Percentiles rank a stretch among this genome's conserved stretches.
Conservation (phyloP, 23 tunicate genomes). For the Botrylloides violaceus region DNA sequence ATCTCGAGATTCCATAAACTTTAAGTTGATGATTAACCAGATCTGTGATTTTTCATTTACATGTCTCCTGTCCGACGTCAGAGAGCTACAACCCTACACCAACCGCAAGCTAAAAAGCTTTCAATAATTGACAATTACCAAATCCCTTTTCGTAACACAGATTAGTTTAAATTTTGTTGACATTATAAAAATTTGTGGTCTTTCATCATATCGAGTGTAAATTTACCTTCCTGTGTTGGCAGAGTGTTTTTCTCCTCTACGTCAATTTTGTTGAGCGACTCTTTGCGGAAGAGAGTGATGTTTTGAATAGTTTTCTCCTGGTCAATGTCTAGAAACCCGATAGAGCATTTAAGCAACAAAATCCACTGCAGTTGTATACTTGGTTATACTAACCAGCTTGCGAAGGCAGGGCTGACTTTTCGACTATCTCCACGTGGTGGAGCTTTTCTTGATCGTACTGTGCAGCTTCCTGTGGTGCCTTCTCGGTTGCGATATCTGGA, state of each 20-base stretch:
- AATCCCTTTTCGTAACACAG: no score
- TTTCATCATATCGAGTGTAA: no score
- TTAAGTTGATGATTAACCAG: no score
- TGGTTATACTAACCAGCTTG: slow-evolving; percentile 44
- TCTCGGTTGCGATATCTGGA: slow-evolving; percentile 60
- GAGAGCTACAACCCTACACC: no score
- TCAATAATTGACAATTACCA: no score
- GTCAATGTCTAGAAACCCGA: slow-evolving; percentile 35
- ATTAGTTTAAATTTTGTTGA: no score
- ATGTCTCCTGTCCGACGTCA: no score
- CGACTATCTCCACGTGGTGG: slow-evolving; percentile 69
- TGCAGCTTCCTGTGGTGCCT: slow-evolving; percentile 70
- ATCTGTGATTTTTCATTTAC: no score
- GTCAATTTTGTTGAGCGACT: slow-evolving; percentile 66
- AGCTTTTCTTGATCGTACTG: slow-evolving; percentile 39
- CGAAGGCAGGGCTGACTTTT: slow-evolving; percentile 47
- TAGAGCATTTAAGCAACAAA: neutral
- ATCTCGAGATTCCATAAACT: no score
- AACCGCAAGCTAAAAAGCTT: no score
- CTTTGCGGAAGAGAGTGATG: slow-evolving; percentile 46
- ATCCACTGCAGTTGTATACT: neutral
- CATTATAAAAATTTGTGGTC: no score
- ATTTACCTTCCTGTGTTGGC: slow-evolving; percentile 69
- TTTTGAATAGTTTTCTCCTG: slow-evolving; percentile 75
- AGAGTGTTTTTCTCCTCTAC: slow-evolving; percentile 44